These are phyloP conservation scores for Odocoileus hemionus DNA, from an alignment of 2,113 vertebrate genomes.

Conservation along the genomic window DNA sequence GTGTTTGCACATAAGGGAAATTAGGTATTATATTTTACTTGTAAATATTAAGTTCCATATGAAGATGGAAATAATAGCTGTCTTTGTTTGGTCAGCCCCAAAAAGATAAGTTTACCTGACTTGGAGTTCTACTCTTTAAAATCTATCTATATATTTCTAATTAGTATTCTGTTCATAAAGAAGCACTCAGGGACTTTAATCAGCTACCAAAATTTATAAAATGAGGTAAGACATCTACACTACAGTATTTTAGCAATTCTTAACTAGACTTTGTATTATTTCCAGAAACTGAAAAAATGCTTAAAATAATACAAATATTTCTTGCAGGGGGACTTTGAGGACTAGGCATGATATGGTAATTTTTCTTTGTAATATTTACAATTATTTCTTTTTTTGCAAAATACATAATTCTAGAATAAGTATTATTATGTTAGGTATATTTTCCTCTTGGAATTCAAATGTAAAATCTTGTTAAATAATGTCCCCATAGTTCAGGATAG, in stretches of 20 bases:
- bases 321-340: background rate
- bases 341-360: background rate
- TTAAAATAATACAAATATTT: background rate
- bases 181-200: background rate
- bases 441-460: background rate
- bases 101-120: background rate
- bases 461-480: background rate
- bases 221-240: background rate
- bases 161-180: background rate
- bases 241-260: background rate
- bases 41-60: background rate
- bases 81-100: background rate
- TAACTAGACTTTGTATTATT: background rate
- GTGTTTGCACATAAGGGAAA: background rate
- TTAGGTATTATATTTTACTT: background rate
- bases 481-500: background rate
- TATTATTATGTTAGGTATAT: background rate
- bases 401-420: background rate
- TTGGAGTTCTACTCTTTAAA: background rate
- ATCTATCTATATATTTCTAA: background rate
- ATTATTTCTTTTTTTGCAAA: background rate
- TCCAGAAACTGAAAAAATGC: background rate
- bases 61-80: background rate
- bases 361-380: background rate
- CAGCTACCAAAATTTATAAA: background rate